Evolutionary conservation across 1,140 invertebrate species (phyloP), one percentile per base, ranked within the genome.

Genomic region (Drosophila pandora): DNA sequence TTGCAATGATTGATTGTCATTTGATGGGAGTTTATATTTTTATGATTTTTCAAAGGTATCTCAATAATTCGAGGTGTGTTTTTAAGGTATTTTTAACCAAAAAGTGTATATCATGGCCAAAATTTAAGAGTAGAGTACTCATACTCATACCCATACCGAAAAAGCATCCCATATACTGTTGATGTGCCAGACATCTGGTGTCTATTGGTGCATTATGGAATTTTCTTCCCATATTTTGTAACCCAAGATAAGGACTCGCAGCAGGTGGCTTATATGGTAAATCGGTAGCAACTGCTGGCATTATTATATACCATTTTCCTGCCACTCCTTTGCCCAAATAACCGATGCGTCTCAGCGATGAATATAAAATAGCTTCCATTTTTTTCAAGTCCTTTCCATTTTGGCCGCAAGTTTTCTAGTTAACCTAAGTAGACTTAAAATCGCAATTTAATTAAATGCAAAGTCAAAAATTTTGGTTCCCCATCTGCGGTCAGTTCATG

Each of bases 351-450:
- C 25, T 28, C 25, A 28, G 5, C 25, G 25, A 28, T 28, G 25
- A 5, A 28, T 28, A 28, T 28, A 34, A 34, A 10, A 10, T 32
- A 32, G 32, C 2, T 8, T 10, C 32, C 6, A 28, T 10, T 32
- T 32, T 10, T 32, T 32, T 32, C 1, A 37, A 37, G 34, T 12
- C 12, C 2, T 4, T 37, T n/a, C 12, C 34, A 43, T 43, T 39
- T n/a, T 32, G 34, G 30, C 37, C 74, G 59, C 55, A 85, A 85
- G 82, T 87, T 85, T 78, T 87, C 69, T 52, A 78, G 69, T 87
- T 87, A 85, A 78, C 48, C 63, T 81, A 87, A 87, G 82, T 75
- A 87, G 78, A 75, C 64, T 82, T 78, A 71, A 87, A 85, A 59
- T 47, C 41, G 53, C 41, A 82, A 78, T 87, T 87, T 87, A 87